These are phyloP conservation scores for Zaprionus lachaisei DNA, from an alignment of 1,140 invertebrate species.

Conservation along the genomic window DNA sequence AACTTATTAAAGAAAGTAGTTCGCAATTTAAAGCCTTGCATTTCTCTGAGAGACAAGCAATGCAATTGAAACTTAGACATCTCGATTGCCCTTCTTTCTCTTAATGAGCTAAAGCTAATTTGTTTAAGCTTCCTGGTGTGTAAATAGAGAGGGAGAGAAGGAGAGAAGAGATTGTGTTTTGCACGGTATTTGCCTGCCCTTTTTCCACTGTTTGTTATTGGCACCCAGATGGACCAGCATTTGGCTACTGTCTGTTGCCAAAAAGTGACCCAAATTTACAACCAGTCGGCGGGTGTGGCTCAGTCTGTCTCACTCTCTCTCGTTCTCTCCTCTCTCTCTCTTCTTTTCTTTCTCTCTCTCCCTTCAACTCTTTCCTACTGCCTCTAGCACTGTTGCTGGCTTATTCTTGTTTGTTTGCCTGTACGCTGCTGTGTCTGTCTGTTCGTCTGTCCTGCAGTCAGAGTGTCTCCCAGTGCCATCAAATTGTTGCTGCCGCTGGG, in stretches of 20 bases:
- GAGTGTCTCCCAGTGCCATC: constrained; percentile 46
- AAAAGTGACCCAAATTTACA: constrained; percentile 78
- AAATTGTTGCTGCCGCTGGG: constrained; percentile 61
- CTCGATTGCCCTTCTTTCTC: background rate
- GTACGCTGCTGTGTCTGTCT: background rate
- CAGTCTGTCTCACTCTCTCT: constrained; percentile 1
- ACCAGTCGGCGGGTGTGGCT: constrained; percentile 28
- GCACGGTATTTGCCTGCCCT: constrained; percentile 12
- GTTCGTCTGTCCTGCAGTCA: constrained; percentile 17
- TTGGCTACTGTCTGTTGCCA: constrained; percentile 57
- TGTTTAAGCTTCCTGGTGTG: constrained; percentile 12
- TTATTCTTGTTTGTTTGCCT: constrained; percentile 46
- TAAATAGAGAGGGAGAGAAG: constrained; percentile 1
- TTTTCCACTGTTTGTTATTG: constrained; percentile 40
- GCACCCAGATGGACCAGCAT: constrained; percentile 30
- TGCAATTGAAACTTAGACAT: background rate
- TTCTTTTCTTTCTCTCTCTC: background rate
- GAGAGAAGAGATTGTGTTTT: constrained; percentile 9
- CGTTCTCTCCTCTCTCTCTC: background rate
- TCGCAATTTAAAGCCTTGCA: too few relatives aligned
- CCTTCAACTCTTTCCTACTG: background rate
- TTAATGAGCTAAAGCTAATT: constrained; percentile 19
- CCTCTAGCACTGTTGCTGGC: background rate
- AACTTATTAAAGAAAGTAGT: too few relatives aligned
- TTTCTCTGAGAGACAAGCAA: background rate